Conservation (phyloP, 2,888 invertebrate species). For the Diachrysia chrysitis region DNA sequence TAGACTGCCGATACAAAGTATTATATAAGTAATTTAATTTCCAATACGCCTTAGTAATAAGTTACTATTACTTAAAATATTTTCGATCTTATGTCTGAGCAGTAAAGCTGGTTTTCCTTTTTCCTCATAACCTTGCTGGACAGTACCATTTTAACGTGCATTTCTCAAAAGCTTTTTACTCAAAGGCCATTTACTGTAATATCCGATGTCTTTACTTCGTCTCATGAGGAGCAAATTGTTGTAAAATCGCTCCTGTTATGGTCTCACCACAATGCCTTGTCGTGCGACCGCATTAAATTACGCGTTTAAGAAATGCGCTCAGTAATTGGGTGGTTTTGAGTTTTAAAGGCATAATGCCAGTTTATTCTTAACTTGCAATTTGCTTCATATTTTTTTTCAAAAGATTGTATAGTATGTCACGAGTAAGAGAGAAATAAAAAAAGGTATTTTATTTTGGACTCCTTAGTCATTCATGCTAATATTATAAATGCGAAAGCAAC, state of each 20-base stretch:
- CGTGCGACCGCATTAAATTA: conserved; percentile 30
- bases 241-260: conserved; percentile 29
- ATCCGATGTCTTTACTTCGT: conserved; percentile 14
- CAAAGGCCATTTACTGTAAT: conserved; percentile 32
- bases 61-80: no score
- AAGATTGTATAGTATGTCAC: no score
- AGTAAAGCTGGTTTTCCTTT: neutral
- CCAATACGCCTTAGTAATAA: no score
- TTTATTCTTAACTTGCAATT: neutral
- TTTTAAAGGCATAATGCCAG: conserved; percentile 11
- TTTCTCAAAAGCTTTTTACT: neutral
- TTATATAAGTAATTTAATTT: no score
- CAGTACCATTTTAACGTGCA: neutral
- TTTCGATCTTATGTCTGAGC: no score
- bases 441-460: no score
- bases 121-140: neutral
- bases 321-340: conserved; percentile 18
- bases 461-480: no score
- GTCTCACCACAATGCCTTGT: conserved; percentile 35
- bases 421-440: no score
- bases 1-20: no score
- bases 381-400: neutral
- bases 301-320: conserved; percentile 3
- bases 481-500: no score
- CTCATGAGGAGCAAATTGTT: conserved; percentile 43